A percentile compares a stretch with the other conserved stretches of the same genome.
Conservation (phyloP, 2,113 vertebrate species). For the Microcebus murinus region DNA sequence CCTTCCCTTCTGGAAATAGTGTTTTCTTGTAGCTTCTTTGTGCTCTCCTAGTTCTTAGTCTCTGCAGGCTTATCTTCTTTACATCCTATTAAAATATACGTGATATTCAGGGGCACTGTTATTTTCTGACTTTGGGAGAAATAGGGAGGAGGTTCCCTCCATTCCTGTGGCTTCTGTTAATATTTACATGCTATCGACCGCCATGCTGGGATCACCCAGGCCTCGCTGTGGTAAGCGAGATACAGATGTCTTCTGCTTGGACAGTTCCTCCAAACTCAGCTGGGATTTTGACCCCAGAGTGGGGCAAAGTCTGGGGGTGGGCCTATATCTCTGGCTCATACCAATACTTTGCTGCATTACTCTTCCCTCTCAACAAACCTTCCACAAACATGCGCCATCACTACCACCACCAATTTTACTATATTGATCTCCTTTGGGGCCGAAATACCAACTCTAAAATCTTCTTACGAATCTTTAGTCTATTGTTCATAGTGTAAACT, state of each 20-base stretch:
- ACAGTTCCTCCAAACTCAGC: not conserved
- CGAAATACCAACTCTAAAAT: not conserved
- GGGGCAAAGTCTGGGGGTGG: not conserved
- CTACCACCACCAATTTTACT: not conserved
- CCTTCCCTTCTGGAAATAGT: not conserved
- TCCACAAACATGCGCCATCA: not conserved
- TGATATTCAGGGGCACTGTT: not conserved
- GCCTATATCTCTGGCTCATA: not conserved
- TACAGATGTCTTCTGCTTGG: not conserved
- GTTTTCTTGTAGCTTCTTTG: not conserved
- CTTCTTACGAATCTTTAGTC: not conserved
- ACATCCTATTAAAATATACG: not conserved
- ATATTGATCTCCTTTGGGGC: not conserved
- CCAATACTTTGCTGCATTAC: slow-evolving; percentile 16
- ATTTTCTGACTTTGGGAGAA: not conserved
- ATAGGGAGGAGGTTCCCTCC: not conserved
- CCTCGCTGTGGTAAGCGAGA: not conserved
- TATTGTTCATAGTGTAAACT: not conserved
- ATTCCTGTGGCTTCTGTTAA: not conserved
- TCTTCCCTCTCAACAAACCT: not conserved
- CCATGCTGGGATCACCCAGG: not conserved
- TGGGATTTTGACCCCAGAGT: not conserved
- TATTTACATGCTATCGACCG: not conserved
- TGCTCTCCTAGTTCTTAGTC: not conserved
- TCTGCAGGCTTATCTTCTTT: not conserved